A percentile compares a stretch with the other conserved stretches of the same genome.
Evolutionary conservation across 53 echinoderm and acorn worm genomes (phyloP).

Genomic region (Holothuria leucospilota): DNA sequence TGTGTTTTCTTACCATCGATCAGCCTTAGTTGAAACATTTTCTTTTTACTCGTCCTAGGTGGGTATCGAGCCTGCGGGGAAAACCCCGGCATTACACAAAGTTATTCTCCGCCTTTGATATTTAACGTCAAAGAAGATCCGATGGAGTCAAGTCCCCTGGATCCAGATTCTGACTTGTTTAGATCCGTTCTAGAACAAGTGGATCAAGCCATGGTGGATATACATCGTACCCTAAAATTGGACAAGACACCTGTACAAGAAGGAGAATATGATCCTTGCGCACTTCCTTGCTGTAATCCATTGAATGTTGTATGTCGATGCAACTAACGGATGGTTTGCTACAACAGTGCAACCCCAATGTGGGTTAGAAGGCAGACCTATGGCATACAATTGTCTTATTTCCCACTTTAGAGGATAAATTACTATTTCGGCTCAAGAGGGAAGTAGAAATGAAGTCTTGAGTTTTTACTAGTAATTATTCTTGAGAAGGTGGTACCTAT

Average conservation of each 20-base stretch:
- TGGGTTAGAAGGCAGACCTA: no score
- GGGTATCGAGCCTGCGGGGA: conserved; percentile 54
- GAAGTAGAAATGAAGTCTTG: no score
- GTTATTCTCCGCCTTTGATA: conserved; percentile 70
- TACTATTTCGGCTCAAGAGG: no score
- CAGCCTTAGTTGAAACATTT: no score
- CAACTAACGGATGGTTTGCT: no score
- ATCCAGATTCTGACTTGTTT: conserved; percentile 14
- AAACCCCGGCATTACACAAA: conserved; percentile 8
- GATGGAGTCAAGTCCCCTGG: conserved; percentile 52
- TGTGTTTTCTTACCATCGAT: no score
- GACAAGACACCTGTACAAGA: conserved; percentile 71
- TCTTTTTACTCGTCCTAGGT: conserved; percentile 13
- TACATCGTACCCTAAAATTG: conserved; percentile 14
- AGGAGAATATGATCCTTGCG: neutral
- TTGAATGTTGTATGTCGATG: conserved; percentile 66
- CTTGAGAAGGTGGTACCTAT: no score
- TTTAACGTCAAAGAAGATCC: conserved; percentile 67
- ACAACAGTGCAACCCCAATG: no score
- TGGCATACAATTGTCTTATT: no score
- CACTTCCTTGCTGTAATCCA: conserved; percentile 66
- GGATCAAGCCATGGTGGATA: conserved; percentile 6
- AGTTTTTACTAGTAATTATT: no score
- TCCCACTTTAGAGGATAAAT: no score
- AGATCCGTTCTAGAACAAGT: conserved; percentile 16